Conservation (phyloP, 2,888 invertebrate species). For the Lymantria dispar region DNA sequence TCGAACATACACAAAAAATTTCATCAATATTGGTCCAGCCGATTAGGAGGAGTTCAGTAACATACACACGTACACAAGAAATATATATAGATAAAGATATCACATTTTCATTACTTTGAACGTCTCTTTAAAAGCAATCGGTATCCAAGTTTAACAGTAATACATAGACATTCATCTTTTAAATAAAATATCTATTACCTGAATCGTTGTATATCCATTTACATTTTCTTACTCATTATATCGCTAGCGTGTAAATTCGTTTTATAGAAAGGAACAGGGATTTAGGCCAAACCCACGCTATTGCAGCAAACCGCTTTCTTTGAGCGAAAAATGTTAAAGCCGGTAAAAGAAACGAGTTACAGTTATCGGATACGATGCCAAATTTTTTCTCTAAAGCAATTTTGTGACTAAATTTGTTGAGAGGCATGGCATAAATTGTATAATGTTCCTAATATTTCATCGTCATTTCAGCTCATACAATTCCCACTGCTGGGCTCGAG, state of each 20-base stretch:
- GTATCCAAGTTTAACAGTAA: neutral
- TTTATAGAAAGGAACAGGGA: neutral
- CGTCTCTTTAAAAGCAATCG: neutral
- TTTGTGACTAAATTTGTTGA: too few relatives aligned
- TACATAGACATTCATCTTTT: neutral
- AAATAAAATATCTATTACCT: neutral
- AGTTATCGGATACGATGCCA: neutral
- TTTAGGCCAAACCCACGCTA: neutral
- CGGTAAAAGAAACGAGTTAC: slow-evolving; percentile 1
- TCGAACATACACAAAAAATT: too few relatives aligned
- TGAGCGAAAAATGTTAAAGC: neutral
- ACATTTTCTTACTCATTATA: neutral
- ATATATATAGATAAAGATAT: too few relatives aligned
- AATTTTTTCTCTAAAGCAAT: too few relatives aligned
- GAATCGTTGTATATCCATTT: neutral
- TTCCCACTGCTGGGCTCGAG: too few relatives aligned
- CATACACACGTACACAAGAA: too few relatives aligned
- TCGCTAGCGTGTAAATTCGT: neutral
- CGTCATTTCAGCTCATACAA: too few relatives aligned
- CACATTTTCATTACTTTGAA: neutral
- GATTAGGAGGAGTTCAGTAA: too few relatives aligned
- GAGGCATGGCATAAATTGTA: too few relatives aligned
- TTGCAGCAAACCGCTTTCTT: slow-evolving; percentile 1
- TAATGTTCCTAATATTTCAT: too few relatives aligned
- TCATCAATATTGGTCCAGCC: too few relatives aligned